Base-by-base conservation (phyloP, 2,888 invertebrate species). In the Cheilosia vernalis region DNA sequence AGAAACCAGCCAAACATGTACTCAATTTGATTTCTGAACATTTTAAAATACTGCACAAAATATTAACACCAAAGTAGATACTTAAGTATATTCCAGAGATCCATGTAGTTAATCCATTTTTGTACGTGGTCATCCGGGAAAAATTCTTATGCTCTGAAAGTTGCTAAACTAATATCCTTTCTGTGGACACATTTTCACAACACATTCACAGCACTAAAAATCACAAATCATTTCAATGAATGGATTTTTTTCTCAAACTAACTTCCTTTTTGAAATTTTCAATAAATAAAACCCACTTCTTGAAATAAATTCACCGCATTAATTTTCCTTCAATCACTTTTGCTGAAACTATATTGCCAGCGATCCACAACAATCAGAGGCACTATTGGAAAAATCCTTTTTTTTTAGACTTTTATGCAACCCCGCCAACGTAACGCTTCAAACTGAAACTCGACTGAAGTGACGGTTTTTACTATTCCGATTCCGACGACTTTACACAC, bases 341-440 rank as follows among this genome's bases (percentile, higher is more conserved):
- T 42, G 53, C 17, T 56, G 15, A 63, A 51, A 61, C 53, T 67
- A 53, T 4, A 63, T 63, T 72, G 2, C 40, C 30, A 40, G 51
- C 13, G 30, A 76, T 51, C 60, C 73, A 69, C 55, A 73, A 72
- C 72, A 77, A 51, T 64, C 42, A 42, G 42, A 58, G 24, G 47
- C 51, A 73, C 60, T 66, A n/a, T 49, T 70, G 30, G 15, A 81
- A 67, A 64, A 60, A 49, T 40, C 44, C 56, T 44, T 53, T 42
- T 70, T 67, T 70, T 67, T 55, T 72, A 61, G 55, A 67, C 15
- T 58, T 76, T 30, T 67, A 77, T 85, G 81, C 81, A 85, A 72
- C 66, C 85, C 81, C 85, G 81, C 76, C 85, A 77, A 85, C 85
- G 81, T 77, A 81, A 81, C 81, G 67, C 81, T 85, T 72, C 81